phyloP scores from a whole-genome alignment of 2,113 vertebrate genomes.

The Etheostoma cragini region DNA sequence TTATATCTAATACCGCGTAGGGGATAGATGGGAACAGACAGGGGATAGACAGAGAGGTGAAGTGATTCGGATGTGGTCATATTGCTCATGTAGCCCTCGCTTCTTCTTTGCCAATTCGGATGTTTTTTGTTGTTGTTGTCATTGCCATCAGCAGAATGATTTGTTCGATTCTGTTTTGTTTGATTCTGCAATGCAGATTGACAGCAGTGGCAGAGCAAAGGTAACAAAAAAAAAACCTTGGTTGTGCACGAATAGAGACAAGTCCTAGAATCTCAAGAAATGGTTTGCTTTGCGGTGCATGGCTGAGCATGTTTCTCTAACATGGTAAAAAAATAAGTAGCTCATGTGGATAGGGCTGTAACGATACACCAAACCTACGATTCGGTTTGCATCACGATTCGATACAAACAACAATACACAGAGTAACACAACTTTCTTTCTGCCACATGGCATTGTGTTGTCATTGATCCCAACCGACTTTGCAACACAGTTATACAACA shows the following conservation, averaged over 20 bases:
- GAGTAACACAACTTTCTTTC: too few species aligned
- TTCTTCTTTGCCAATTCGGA: conserved; percentile 5
- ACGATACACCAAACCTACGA: too few species aligned
- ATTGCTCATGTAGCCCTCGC: conserved; percentile 13
- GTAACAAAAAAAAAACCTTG: conserved; percentile 5
- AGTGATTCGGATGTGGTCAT: conserved; percentile 11
- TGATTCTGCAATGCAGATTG: conserved; percentile 54
- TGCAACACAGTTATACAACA: too few species aligned
- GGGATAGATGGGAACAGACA: background rate
- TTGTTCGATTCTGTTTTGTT: conserved; percentile 45
- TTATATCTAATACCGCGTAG: conserved; percentile 3
- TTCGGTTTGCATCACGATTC: too few species aligned
- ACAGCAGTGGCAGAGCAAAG: conserved; percentile 22
- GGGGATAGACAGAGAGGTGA: conserved; percentile 1
- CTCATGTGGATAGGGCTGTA: background rate
- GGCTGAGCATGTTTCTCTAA: conserved; percentile 35
- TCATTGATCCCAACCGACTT: too few species aligned
- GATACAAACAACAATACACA: too few species aligned
- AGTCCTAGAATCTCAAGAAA: conserved; percentile 35
- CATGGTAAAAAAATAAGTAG: conserved; percentile 8
- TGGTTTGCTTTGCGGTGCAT: conserved; percentile 35
- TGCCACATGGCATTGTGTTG: too few species aligned
- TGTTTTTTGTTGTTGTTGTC: background rate
- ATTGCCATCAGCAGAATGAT: conserved; percentile 34
- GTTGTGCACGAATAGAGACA: conserved; percentile 12